Evolutionary conservation across 2,888 invertebrate genomes (phyloP).

Genomic region (Perizoma affinitatum): DNA sequence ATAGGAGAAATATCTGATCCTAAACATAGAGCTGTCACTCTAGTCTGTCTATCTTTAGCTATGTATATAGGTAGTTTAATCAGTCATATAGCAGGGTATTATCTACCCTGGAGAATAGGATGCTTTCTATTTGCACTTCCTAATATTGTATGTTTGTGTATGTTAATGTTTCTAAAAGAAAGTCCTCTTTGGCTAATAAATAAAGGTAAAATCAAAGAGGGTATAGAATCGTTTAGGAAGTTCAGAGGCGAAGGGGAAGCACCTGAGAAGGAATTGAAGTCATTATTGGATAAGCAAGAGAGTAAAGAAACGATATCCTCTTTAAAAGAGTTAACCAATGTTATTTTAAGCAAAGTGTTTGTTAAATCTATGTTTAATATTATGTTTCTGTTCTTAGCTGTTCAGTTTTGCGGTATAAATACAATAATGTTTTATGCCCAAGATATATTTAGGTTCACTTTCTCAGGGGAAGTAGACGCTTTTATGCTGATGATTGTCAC

Average conservation of each 20-base stretch:
- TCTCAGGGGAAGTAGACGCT: constrained; percentile 49
- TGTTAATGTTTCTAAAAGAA: constrained; percentile 53
- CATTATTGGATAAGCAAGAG: constrained; percentile 46
- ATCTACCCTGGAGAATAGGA: constrained; percentile 50
- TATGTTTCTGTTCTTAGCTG: constrained; percentile 45
- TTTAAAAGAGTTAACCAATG: constrained; percentile 40
- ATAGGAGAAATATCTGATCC: constrained; percentile 59
- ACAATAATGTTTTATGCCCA: constrained; percentile 57
- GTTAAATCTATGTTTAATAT: constrained; percentile 43
- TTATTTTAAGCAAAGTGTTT: constrained; percentile 51
- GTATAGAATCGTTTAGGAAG: constrained; percentile 47
- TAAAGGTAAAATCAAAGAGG: constrained; percentile 53
- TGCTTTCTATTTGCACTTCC: constrained; percentile 50
- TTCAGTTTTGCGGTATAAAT: constrained; percentile 58
- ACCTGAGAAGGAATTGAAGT: constrained; percentile 51
- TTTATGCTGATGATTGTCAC: constrained; percentile 53
- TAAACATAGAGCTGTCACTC: constrained; percentile 50
- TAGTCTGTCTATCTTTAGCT: constrained; percentile 49
- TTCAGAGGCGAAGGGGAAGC: constrained; percentile 53
- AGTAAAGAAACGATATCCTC: constrained; percentile 36
- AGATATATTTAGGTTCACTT: constrained; percentile 53
- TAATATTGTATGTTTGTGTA: constrained; percentile 43
- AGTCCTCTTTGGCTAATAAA: constrained; percentile 62
- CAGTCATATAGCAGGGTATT: constrained; percentile 51
- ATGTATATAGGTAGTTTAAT: constrained; percentile 49